These are phyloP conservation scores for Ormyrus pomaceus DNA, from an alignment of 2,888 invertebrate genomes.

Conservation along the genomic window DNA sequence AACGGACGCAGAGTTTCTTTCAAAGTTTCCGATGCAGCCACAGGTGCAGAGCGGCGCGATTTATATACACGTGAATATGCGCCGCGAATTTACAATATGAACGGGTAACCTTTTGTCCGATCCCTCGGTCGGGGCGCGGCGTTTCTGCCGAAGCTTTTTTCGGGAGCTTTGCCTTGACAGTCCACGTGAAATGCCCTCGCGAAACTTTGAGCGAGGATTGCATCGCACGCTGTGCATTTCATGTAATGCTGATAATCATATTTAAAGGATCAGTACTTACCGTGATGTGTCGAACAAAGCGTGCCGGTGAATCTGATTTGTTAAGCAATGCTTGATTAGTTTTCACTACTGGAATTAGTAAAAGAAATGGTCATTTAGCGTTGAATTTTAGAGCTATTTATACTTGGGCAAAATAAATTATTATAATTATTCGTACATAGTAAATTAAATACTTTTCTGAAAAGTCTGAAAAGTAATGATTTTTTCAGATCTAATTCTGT, in stretches of 20 bases:
- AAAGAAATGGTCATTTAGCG: too few relatives aligned
- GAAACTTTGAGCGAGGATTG: constrained; percentile 12
- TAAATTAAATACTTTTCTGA: too few relatives aligned
- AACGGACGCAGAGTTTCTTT: constrained; percentile 17
- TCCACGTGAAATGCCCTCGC: constrained; percentile 31
- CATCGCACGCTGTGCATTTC: constrained; percentile 7
- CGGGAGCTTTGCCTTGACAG: constrained; percentile 17
- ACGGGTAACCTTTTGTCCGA: constrained; percentile 24
- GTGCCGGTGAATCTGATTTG: too few relatives aligned
- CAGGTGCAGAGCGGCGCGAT: constrained; percentile 36
- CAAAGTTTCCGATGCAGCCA: constrained; percentile 42
- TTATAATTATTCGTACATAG: too few relatives aligned
- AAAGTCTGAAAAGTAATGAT: too few relatives aligned
- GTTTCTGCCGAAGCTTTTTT: background rate
- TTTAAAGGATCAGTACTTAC: background rate
- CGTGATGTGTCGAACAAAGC: too few relatives aligned
- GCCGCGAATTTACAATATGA: constrained; percentile 33
- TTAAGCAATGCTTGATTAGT: too few relatives aligned
- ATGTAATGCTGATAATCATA: constrained; percentile 21
- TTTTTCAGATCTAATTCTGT: too few relatives aligned
- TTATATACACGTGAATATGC: background rate
- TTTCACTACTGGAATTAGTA: too few relatives aligned
- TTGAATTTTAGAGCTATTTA: too few relatives aligned
- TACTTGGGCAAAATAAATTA: too few relatives aligned
- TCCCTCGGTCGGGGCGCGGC: constrained; percentile 14